Base-by-base conservation (phyloP, 1,140 invertebrate genomes). In the Anadara kagoshimensis region DNA sequence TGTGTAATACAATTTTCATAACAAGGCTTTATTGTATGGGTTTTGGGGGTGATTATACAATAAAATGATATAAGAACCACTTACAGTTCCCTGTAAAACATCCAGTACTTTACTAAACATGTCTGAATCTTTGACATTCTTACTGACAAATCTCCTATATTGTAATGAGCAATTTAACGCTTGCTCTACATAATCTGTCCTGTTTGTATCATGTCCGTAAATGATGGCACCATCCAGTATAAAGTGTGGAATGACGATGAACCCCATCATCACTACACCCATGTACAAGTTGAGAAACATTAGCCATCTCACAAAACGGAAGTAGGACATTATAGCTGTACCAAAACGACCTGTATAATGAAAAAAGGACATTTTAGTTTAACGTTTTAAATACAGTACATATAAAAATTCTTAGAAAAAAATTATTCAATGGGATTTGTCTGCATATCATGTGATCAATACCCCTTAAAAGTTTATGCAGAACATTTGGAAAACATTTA, bases 281-380 rank as follows among this genome's bases (percentile, higher is more conserved):
- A 92, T 87, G 63, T 90, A 72, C 41, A 92, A 66, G 86, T 94
- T 93, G 29, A 94, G 82, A n/a, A 92, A 84, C 83, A 95, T 92
- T 49, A 95, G 88, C 92, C 92, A 94, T 54, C 93, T 90, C 22
- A 94, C 88, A 79, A 94, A 93, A 80, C 92, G 91, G 85, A 95
- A 94, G 87, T 93, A 95, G 0, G 92, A 92, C 8, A 92, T 92
- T 18, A 93, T 92, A 0, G 93, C 93, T 11, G 92, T 93, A 49
- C 94, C 94, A 86, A 94, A 94, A 75, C 93, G 91, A 44, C 94
- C 94, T 87, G 94, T 92, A 76, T 1, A 29, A 5, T n/a, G 20
- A 47, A 67, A 65, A n/a, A 62, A 53, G 68, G 24, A 45, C 0
- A 54, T 26, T 44, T 16, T 18, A 20, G n/a, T 70, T 43, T 24